These are phyloP conservation scores for Theretra japonica DNA, from an alignment of 2,888 invertebrate genomes.

Conservation along the genomic window DNA sequence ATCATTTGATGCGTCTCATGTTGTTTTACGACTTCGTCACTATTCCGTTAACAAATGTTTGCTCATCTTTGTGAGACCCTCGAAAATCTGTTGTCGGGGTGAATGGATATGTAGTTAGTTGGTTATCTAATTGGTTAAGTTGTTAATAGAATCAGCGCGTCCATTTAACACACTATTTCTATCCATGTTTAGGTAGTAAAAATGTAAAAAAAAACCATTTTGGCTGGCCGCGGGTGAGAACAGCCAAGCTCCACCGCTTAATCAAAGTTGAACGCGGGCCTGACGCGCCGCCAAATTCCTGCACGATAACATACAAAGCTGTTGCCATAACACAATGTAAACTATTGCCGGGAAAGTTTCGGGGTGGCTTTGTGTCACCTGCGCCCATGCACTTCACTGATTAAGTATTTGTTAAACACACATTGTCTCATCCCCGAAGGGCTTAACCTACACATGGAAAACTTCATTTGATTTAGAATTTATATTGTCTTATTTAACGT, in stretches of 20 bases:
- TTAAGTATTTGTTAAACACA: neutral
- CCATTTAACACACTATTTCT: too few relatives aligned
- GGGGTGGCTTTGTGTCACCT: neutral
- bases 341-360: neutral
- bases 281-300: neutral
- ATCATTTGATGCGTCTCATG: too few relatives aligned
- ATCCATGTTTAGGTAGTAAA: too few relatives aligned
- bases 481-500: neutral
- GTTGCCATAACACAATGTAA: neutral
- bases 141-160: too few relatives aligned
- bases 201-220: neutral
- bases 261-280: slow-evolving; percentile 11
- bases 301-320: neutral
- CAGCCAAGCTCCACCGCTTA: neutral
- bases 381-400: neutral
- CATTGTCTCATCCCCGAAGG: neutral
- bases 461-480: neutral
- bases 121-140: too few relatives aligned
- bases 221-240: too few relatives aligned
- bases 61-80: too few relatives aligned
- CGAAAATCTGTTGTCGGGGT: too few relatives aligned
- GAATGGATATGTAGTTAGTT: too few relatives aligned
- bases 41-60: too few relatives aligned
- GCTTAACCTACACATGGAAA: neutral
- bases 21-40: too few relatives aligned